Evolutionary conservation across 2,797 vertebrate species (phyloP), one percentile per base, ranked within the genome.

Genomic region (Dermochelys coriacea): DNA sequence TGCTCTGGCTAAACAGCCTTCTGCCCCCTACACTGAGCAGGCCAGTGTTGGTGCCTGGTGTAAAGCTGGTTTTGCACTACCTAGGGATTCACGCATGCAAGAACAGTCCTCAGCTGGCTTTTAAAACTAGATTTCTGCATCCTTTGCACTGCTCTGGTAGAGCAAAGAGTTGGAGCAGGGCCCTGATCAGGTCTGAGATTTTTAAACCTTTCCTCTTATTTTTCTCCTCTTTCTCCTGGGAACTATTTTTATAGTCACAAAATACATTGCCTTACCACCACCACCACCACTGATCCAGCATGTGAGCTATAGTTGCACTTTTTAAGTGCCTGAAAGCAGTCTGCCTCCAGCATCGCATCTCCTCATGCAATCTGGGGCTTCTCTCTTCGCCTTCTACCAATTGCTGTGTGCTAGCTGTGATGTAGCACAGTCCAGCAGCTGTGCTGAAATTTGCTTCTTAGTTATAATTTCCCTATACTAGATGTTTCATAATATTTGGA

Each of bases 201-300:
- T 84, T 50, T 34, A 54, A 85, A 37, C 21, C 16, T 2, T 34
- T 86, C 31, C 80, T 0, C 8, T 29, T 15, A 12, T 59, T 71
- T 59, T 21, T 55, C 27, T 27, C 21, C 11, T 57, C 84, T 18
- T 41, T 71, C 45, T 45, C 45, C 45, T 77, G 45, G 74, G 27
- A 47, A 29, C 21, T 45, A 5, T 75, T 47, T 75, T 45, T 75
- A 75, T 27, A 75, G 23, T 47, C 12, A 7, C 45, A 16, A 41
- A 41, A 14, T 27, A 47, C 3, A 9, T 27, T 23, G 21, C 37
- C 41, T 27, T 45, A 27, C 8, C 37, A 7, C 71, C 14, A 34
- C 41, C 9, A 1, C 9, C 16, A 5, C 23, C 41, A 5, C 21
- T 51, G 12, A 27, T 64, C 21, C 41, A 3, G 0, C 0, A 1